Evolutionary conservation across 2,888 invertebrate species (phyloP).

Genomic region (Linnaemya tessellans): DNA sequence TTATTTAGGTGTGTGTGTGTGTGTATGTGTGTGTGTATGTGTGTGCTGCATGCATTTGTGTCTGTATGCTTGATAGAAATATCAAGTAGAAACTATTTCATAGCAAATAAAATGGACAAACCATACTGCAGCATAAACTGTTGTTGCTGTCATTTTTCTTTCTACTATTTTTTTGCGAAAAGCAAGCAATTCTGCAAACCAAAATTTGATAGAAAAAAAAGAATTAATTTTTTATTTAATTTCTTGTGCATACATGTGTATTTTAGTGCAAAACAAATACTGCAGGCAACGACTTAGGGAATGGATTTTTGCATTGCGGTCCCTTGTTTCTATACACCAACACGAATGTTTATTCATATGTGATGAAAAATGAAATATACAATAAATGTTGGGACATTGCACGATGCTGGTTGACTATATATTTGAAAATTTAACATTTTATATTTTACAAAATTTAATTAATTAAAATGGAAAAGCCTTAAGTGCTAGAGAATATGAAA

Average conservation of each 20-base stretch:
- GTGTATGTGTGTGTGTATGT: not conserved
- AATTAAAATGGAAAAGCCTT: not conserved
- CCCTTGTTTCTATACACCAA: not conserved
- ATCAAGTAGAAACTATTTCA: conserved; percentile 43
- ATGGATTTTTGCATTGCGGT: conserved; percentile 32
- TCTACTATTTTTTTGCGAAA: conserved; percentile 32
- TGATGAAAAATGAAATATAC: not conserved
- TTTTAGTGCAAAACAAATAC: conserved; percentile 44
- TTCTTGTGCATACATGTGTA: conserved; percentile 53
- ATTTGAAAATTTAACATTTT: not conserved
- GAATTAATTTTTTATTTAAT: conserved; percentile 46
- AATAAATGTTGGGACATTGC: not conserved
- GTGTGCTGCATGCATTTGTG: conserved; percentile 9
- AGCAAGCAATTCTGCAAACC: conserved; percentile 20
- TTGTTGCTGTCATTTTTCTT: conserved; percentile 64
- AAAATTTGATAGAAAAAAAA: conserved; percentile 28
- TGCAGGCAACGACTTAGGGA: conserved; percentile 3
- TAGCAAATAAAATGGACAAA: conserved; percentile 34
- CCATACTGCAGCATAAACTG: conserved; percentile 69
- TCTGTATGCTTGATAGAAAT: conserved; percentile 25
- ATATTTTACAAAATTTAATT: not conserved
- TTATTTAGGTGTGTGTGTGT: conserved; percentile 3
- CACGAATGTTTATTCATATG: not conserved
- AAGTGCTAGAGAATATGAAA: no score
- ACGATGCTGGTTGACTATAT: not conserved